These are phyloP conservation scores for Ichneumoninae sp. DNA, from an alignment of 2,888 invertebrate species.

Conservation along the genomic window DNA sequence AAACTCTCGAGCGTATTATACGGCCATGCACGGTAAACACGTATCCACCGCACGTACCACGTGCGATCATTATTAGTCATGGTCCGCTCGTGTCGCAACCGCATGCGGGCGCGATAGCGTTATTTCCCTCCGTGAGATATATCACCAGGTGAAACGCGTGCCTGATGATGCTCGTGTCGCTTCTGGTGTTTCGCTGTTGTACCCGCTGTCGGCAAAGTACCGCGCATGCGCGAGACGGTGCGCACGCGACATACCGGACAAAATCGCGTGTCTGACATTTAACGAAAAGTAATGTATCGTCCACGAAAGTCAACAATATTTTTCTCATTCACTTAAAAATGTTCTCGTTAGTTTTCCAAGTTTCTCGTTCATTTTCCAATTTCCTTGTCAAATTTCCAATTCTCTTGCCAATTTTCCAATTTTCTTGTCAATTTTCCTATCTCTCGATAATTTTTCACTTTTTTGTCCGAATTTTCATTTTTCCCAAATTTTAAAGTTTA, in stretches of 20 bases:
- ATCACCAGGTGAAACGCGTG: conserved; percentile 47
- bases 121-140: conserved; percentile 41
- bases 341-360: too few relatives aligned
- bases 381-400: too few relatives aligned
- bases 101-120: conserved; percentile 53
- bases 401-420: too few relatives aligned
- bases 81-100: conserved; percentile 63
- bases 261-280: conserved; percentile 21
- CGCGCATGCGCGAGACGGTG: conserved; percentile 33
- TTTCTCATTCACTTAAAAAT: too few relatives aligned
- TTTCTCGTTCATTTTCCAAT: too few relatives aligned
- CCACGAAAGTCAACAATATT: too few relatives aligned
- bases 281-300: too few relatives aligned
- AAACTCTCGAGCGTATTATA: conserved; percentile 30
- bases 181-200: conserved; percentile 39
- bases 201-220: conserved; percentile 16
- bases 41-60: conserved; percentile 47
- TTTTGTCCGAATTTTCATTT: too few relatives aligned
- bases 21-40: conserved; percentile 15
- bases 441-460: too few relatives aligned
- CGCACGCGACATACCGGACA: conserved; percentile 39
- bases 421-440: too few relatives aligned
- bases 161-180: conserved; percentile 45
- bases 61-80: conserved; percentile 67
- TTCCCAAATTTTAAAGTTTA: too few relatives aligned